phyloP scores from a whole-genome alignment of 2,113 vertebrate species.

The Varanus komodoensis region DNA sequence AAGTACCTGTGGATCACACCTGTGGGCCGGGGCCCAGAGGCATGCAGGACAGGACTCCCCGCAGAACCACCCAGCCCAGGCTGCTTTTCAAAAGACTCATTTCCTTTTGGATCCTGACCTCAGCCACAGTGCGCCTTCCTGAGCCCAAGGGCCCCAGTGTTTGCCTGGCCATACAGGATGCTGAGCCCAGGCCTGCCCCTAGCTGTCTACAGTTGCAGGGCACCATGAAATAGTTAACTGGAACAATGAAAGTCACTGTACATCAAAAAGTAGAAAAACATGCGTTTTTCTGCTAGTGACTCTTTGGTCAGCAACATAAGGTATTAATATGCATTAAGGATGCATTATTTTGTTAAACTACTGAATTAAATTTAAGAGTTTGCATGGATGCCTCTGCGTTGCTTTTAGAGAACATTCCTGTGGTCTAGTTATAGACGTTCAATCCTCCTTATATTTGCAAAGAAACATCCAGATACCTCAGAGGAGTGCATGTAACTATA shows the following conservation, averaged over 20 bases:
- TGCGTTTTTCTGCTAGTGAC: slow-evolving; percentile 53
- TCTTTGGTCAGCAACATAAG: slow-evolving; percentile 63
- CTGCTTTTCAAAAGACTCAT: too few species aligned
- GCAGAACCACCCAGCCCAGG: too few species aligned
- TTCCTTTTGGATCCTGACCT: too few species aligned
- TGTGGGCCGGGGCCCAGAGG: too few species aligned
- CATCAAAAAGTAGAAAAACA: slow-evolving; percentile 49
- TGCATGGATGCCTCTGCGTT: slow-evolving; percentile 48
- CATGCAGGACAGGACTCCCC: too few species aligned
- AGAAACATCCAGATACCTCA: slow-evolving; percentile 57
- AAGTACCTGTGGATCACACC: too few species aligned
- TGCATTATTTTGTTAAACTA: slow-evolving; percentile 54
- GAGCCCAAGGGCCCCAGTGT: too few species aligned
- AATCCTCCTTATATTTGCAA: slow-evolving; percentile 48
- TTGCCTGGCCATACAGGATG: not conserved
- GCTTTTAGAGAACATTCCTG: slow-evolving; percentile 45
- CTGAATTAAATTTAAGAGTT: slow-evolving; percentile 56
- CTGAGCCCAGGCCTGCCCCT: not conserved
- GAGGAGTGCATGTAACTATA: slow-evolving; percentile 36
- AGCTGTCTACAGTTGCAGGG: not conserved
- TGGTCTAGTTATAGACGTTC: slow-evolving; percentile 14
- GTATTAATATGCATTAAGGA: slow-evolving; percentile 56
- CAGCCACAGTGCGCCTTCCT: too few species aligned
- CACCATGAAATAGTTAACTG: slow-evolving; percentile 39
- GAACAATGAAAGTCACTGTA: slow-evolving; percentile 26